A percentile compares a stretch with the other conserved stretches of the same genome.
These are phyloP conservation scores for Liposcelis brunnea DNA, from an alignment of 2,888 invertebrate genomes.

Conservation along the genomic window DNA sequence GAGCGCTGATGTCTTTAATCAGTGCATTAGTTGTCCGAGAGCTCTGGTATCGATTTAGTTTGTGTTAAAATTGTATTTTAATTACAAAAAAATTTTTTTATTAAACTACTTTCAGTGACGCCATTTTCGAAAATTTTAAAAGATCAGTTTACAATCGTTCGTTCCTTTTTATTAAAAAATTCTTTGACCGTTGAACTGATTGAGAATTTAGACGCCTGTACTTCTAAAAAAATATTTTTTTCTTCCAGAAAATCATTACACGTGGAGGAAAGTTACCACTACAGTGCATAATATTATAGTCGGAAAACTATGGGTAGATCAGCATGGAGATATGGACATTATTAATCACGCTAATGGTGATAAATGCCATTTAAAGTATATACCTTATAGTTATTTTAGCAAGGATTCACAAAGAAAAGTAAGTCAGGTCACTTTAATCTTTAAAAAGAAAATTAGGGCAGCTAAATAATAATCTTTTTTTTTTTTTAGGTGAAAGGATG, in stretches of 20 bases:
- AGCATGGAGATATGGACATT: constrained; percentile 99
- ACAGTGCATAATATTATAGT: constrained; percentile 99
- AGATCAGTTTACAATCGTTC: too few relatives aligned
- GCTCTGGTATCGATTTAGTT: too few relatives aligned
- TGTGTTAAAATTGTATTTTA: too few relatives aligned
- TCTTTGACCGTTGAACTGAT: too few relatives aligned
- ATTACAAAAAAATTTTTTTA: too few relatives aligned
- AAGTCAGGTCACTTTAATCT: constrained; percentile 19
- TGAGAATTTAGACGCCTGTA: too few relatives aligned
- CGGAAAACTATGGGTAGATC: constrained; percentile 98
- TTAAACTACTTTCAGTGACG: too few relatives aligned
- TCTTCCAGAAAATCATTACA: constrained; percentile 81
- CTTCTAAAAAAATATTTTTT: too few relatives aligned
- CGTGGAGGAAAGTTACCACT: constrained; percentile 96
- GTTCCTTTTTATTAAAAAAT: too few relatives aligned
- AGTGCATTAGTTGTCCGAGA: too few relatives aligned
- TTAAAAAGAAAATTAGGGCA: background rate
- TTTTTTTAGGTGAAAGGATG: constrained; percentile 47
- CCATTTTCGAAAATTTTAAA: too few relatives aligned
- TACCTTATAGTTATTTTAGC: constrained; percentile 97
- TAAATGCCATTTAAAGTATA: constrained; percentile 91
- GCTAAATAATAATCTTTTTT: constrained; percentile 7
- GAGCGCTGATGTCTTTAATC: too few relatives aligned
- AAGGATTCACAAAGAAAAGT: constrained; percentile 81
- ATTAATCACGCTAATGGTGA: constrained; percentile 75